Conservation (phyloP, 2,888 invertebrate genomes). For the Nemapogon koenigi region DNA sequence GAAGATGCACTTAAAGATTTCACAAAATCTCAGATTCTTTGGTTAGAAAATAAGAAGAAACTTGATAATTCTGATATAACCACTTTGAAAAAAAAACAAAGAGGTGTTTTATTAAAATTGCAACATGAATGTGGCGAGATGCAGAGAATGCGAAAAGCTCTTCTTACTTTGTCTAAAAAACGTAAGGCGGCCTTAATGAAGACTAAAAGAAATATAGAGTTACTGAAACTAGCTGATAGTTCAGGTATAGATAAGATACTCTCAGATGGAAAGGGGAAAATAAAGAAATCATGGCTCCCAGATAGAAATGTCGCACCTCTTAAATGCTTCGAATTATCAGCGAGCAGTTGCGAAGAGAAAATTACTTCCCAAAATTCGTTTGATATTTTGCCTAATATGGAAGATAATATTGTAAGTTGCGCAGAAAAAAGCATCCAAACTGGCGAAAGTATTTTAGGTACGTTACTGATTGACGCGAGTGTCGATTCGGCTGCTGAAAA, state of each 20-base stretch:
- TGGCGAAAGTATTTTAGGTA: conserved; percentile 25
- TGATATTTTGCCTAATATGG: neutral
- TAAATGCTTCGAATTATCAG: conserved; percentile 53
- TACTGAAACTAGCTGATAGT: conserved; percentile 27
- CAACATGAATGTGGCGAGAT: conserved; percentile 75
- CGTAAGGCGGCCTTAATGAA: conserved; percentile 49
- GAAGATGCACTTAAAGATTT: conserved; percentile 57
- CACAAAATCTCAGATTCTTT: conserved; percentile 54
- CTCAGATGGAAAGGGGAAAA: conserved; percentile 37
- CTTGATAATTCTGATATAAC: conserved; percentile 51
- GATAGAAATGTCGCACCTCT: conserved; percentile 39
- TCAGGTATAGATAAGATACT: conserved; percentile 43
- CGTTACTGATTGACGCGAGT: conserved; percentile 19
- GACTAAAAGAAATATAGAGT: conserved; percentile 50
- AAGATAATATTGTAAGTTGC: conserved; percentile 19
- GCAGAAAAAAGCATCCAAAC: conserved; percentile 49
- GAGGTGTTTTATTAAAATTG: conserved; percentile 68
- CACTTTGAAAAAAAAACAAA: conserved; percentile 70
- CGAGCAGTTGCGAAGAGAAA: conserved; percentile 48
- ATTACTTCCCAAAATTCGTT: conserved; percentile 23
- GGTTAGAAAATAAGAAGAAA: conserved; percentile 54
- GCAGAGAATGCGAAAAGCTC: conserved; percentile 59
- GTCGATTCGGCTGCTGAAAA: conserved; percentile 35
- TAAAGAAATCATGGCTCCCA: conserved; percentile 26
- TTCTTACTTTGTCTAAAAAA: conserved; percentile 46